Evolutionary conservation across 2,888 invertebrate genomes (phyloP), one percentile per base, ranked within the genome.

Genomic region (Nomada hirtipes): DNA sequence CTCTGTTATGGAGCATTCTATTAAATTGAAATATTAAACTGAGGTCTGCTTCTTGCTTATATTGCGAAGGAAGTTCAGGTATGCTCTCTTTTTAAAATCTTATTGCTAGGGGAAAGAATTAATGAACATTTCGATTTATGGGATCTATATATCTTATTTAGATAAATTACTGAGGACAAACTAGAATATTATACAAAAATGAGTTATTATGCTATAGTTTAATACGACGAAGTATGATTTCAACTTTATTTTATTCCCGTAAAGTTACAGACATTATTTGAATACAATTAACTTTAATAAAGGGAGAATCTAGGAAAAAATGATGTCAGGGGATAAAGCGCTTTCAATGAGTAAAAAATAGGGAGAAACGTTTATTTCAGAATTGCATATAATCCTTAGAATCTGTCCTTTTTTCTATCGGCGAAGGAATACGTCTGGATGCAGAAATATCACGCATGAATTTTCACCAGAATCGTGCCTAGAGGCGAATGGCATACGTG

Each of bases 401-500:
- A 47, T 53, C 18, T 36, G n/a, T 36, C 55, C 26, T n/a, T 57
- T 69, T 55, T 44, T 65, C 18, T 53, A 11, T 36, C 57, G 29
- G 65, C 20, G 13, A 53, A 70, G 72, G 65, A 69, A 65, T 68
- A 61, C 29, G 57, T 26, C 63, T 59, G 76, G 76, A 79, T 53
- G 60, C 44, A 50, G 44, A 75, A 83, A 69, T 78, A 74, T 71
- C 42, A 83, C 78, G 82, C 79, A 78, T 76, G 87, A 86, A 87
- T 85, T 85, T 86, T 68, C 76, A 72, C 72, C 53, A 71, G 82
- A 67, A 83, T 88, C 88, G 88, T 89, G 89, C 88, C 86, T 73
- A 80, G 68, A 89, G 91, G 91, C 87, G 90, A 90, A 89, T 85
- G 82, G 89, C 91, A 92, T 92, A 92, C 92, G 92, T 92, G 92